These are phyloP conservation scores for Isotomurus palustris DNA, from an alignment of 2,888 invertebrate species.

Conservation along the genomic window DNA sequence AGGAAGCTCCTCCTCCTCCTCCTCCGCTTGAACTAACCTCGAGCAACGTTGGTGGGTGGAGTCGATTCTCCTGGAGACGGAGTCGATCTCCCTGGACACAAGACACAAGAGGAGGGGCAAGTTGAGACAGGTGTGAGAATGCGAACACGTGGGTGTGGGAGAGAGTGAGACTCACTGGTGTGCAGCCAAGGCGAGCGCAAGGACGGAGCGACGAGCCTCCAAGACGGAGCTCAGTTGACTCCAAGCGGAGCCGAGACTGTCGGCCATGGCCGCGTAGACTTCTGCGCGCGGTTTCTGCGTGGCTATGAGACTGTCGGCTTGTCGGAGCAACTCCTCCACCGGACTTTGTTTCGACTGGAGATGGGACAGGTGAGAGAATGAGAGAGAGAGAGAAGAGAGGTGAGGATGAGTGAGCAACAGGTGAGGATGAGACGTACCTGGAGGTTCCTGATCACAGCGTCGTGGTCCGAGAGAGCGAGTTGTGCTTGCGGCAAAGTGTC, in stretches of 20 bases:
- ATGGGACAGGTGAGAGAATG: not conserved
- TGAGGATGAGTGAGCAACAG: not conserved
- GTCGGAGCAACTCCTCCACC: constrained; percentile 76
- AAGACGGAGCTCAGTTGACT: constrained; percentile 56
- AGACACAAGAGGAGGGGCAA: no score
- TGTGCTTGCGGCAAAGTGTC: constrained; percentile 69
- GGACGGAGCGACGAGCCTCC: constrained; percentile 50
- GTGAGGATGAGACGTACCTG: constrained; percentile 58
- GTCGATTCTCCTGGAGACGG: constrained; percentile 12
- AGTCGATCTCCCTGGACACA: no score
- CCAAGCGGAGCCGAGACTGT: constrained; percentile 53
- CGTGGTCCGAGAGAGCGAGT: constrained; percentile 70
- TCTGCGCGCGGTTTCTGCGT: constrained; percentile 65
- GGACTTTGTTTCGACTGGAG: constrained; percentile 81
- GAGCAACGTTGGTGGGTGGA: no score
- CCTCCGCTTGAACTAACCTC: constrained; percentile 14
- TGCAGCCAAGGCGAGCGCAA: constrained; percentile 28
- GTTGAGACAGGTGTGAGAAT: no score
- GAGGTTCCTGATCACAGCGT: constrained; percentile 75
- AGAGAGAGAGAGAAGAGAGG: not conserved
- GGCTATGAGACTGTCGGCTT: constrained; percentile 78
- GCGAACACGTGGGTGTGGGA: not conserved
- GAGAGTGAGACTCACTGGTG: constrained; percentile 23
- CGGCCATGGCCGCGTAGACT: constrained; percentile 85
- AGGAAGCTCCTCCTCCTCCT: constrained; percentile 31